These are phyloP conservation scores for Oegoconia quadripuncta DNA, from an alignment of 2,888 invertebrate species.

Conservation along the genomic window DNA sequence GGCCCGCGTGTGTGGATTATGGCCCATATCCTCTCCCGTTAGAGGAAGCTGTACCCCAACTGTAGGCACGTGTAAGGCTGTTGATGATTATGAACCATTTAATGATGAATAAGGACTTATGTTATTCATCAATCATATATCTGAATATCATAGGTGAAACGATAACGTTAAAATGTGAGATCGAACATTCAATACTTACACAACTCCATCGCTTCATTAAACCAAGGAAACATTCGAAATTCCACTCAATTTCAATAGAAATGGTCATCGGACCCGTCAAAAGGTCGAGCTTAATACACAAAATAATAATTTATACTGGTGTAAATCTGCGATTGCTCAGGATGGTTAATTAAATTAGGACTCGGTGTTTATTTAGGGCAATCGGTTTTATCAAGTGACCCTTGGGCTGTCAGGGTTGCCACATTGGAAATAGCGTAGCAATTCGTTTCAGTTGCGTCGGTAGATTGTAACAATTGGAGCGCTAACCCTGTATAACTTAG, in stretches of 20 bases:
- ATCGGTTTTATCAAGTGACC: slow-evolving; percentile 38
- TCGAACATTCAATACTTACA: background rate
- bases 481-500: background rate
- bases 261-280: background rate
- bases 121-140: too few relatives aligned
- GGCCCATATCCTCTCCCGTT: too few relatives aligned
- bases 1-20: too few relatives aligned
- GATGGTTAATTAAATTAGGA: slow-evolving; percentile 40
- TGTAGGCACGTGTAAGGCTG: too few relatives aligned
- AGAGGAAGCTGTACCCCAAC: too few relatives aligned
- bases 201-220: background rate
- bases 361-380: slow-evolving; percentile 44
- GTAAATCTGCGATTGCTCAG: slow-evolving; percentile 13
- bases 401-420: slow-evolving; percentile 23
- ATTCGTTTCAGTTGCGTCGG: background rate
- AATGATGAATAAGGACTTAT: too few relatives aligned
- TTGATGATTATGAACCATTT: too few relatives aligned
- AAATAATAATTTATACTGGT: slow-evolving; percentile 12
- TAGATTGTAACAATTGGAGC: too few relatives aligned
- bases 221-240: background rate
- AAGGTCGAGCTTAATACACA: slow-evolving; percentile 5
- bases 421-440: slow-evolving; percentile 10
- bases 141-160: too few relatives aligned
- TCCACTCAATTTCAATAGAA: background rate
- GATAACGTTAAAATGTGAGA: too few relatives aligned